Conservation (phyloP, 1,140 invertebrate genomes). For the Heliconius eleuchia region DNA sequence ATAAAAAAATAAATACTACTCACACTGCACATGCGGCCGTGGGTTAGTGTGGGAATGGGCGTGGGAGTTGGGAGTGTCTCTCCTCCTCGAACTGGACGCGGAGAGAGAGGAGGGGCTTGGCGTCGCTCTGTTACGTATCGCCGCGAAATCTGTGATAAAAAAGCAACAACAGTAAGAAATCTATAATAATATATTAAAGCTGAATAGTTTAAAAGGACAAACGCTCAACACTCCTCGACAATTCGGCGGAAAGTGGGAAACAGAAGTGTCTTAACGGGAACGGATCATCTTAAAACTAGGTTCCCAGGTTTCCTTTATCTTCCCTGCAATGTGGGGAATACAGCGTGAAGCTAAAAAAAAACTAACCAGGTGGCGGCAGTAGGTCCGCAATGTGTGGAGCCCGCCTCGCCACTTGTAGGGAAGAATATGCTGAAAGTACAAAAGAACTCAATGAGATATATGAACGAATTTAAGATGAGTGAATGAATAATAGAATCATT, state of each 20-base stretch:
- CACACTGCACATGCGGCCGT: background rate
- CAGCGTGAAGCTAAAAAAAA: background rate
- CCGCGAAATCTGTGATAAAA: slow-evolving; percentile 21
- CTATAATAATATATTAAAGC: too few relatives aligned
- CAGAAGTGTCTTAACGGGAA: too few relatives aligned
- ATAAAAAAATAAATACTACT: background rate
- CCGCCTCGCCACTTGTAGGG: slow-evolving; percentile 38
- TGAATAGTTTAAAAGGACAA: too few relatives aligned
- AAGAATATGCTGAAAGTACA: slow-evolving; percentile 52
- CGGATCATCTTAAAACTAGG: too few relatives aligned
- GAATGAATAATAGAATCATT: too few relatives aligned
- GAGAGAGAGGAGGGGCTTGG: slow-evolving; percentile 16
- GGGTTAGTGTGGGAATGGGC: background rate
- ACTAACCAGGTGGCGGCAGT: slow-evolving; percentile 36
- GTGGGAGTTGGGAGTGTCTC: background rate
- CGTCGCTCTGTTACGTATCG: slow-evolving; percentile 7
- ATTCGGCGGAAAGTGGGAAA: too few relatives aligned
- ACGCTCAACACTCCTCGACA: too few relatives aligned
- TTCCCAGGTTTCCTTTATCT: too few relatives aligned
- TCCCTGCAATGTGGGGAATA: too few relatives aligned
- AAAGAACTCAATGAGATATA: background rate
- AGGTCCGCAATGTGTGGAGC: slow-evolving; percentile 34
- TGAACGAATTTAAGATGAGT: too few relatives aligned
- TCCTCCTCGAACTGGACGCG: background rate
- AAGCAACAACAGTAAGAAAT: too few relatives aligned